Base-by-base conservation (phyloP, 2,888 invertebrate species). In the Zygogramma bicolorata region DNA sequence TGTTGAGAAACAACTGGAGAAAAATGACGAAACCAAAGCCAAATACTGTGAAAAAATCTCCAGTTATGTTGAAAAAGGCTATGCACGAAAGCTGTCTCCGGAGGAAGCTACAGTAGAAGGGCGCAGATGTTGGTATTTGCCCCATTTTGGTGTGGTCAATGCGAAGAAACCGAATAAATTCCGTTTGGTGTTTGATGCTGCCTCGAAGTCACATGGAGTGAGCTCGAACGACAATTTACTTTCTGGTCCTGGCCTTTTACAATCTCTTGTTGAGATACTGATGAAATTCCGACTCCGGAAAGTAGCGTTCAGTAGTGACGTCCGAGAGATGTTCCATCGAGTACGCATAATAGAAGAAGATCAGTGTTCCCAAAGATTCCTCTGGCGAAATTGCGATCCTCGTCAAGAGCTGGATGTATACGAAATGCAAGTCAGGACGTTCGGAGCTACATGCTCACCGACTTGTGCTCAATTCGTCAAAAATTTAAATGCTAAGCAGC, bases 171-270 rank as follows among this genome's bases (percentile, higher is more conserved):
- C n/a, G n/a, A n/a, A n/a, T n/a, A n/a, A n/a, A n/a, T n/a, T n/a
- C 20, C 46, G 46, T 46, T 20, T 46, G 46, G 46, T 46, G 1
- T 18, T 46, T 46, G 20, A 2, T 7, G 46, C 46, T 10, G 20
- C 20, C 18, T 46, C 20, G 29, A 46, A 46, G 5, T 22, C 38
- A n/a, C 31, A 68, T 18, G 71, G 71, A 27, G 25, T 20, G 1
- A 71, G 67, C 31, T 29, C 62, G 15, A 72, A 72, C 22, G 72
- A 68, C 25, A 62, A 63, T 38, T 25, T 72, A 31, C 31, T 72
- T 29, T 25, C 65, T 42, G 72, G 65, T 18, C 72, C 72, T 40
- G 72, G 69, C 15, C 20, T 68, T 10, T 29, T 72, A 20, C 57
- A 38, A 59, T 59, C 68, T 15, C 40, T 68, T 13, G 31, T 72